These are phyloP conservation scores for Rafetus swinhoei DNA, from an alignment of 2,113 vertebrate genomes.

Conservation along the genomic window DNA sequence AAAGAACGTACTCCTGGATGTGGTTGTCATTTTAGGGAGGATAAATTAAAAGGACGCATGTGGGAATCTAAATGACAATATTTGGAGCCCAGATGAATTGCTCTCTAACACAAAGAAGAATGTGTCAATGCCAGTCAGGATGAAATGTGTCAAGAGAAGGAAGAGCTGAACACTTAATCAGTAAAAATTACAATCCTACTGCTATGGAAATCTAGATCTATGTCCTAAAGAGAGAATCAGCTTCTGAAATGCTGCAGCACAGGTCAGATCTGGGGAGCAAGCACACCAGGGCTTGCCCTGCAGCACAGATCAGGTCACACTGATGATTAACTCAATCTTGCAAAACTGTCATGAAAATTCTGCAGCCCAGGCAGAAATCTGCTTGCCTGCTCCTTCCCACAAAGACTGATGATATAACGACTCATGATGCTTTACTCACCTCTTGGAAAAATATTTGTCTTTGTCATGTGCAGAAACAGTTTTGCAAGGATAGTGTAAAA, in stretches of 20 bases:
- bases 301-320: constrained; percentile 30
- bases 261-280: background rate
- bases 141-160: rapidly evolving
- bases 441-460: background rate
- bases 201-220: rapidly evolving
- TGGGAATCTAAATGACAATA: background rate
- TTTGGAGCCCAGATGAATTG: background rate
- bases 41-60: background rate
- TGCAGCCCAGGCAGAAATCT: background rate
- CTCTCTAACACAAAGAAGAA: background rate
- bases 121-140: rapidly evolving
- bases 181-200: rapidly evolving
- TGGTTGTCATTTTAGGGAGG: background rate
- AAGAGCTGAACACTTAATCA: rapidly evolving
- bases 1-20: background rate
- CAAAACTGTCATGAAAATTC: constrained; percentile 2
- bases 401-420: background rate
- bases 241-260: constrained; percentile 15
- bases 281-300: constrained; percentile 26
- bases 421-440: background rate
- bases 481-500: background rate
- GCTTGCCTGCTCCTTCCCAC: background rate
- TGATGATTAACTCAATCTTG: background rate
- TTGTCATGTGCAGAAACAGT: background rate
- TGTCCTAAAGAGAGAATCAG: background rate